phyloP scores from a whole-genome alignment of 2,797 vertebrate genomes.

The Darevskia mixta region DNA sequence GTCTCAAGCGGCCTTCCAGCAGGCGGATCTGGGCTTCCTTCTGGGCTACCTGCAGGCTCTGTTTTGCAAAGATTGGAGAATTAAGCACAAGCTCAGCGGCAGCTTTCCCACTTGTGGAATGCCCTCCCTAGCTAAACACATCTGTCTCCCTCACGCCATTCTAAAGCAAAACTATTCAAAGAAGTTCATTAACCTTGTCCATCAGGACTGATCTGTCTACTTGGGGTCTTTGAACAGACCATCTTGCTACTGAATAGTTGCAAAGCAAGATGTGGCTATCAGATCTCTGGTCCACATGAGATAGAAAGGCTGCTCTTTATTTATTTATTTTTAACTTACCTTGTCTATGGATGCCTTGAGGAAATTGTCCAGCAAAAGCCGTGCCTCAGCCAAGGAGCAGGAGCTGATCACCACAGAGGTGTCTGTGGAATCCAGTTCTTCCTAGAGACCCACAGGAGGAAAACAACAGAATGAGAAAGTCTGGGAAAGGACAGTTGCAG shows the following conservation, averaged over 20 bases:
- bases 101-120: not conserved
- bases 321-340: slow-evolving; percentile 69
- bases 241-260: not conserved
- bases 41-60: slow-evolving; percentile 96
- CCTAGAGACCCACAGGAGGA: slow-evolving; percentile 75
- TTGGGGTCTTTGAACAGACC: not conserved
- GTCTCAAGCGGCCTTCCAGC: slow-evolving; percentile 92
- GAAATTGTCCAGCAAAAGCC: slow-evolving; percentile 95
- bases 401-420: slow-evolving; percentile 98
- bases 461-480: not conserved
- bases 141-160: not conserved
- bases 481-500: not conserved
- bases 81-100: rapidly evolving
- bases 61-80: rapidly evolving
- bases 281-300: not conserved
- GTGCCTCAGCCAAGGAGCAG: slow-evolving; percentile 94
- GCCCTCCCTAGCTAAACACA: not conserved
- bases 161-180: not conserved
- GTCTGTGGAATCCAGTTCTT: slow-evolving; percentile 96
- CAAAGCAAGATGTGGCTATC: not conserved
- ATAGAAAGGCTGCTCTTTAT: too few relatives aligned
- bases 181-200: not conserved
- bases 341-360: slow-evolving; percentile 97
- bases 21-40: slow-evolving; percentile 94
- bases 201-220: not conserved